Base-by-base conservation (phyloP, 2,888 invertebrate species). In the Dryococelus australis region DNA sequence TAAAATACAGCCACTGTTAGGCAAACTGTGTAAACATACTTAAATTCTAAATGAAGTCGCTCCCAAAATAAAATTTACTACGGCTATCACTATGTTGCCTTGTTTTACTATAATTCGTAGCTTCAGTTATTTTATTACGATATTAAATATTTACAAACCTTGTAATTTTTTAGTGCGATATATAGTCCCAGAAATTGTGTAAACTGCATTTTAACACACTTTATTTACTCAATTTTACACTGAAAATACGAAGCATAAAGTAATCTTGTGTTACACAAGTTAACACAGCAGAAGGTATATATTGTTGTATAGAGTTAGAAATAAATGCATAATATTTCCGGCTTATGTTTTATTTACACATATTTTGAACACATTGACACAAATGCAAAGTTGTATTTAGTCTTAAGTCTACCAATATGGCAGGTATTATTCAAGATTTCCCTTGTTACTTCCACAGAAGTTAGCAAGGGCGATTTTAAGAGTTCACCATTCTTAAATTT, bases 341-440 rank as follows among this genome's bases (percentile, higher is more conserved):
- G 65, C 65, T 65, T 65, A 12, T 65, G n/a, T 65, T 65, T 65
- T 65, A 65, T 65, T 65, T 65, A n/a, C n/a, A 65, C 65, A 65
- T 20, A 65, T n/a, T 65, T 65, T 65, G 65, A 65, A 65, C 65
- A 65, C 65, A 65, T 65, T 65, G 65, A 65, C 65, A 65, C 65
- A 65, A 20, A 65, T 65, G n/a, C 65, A 65, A 65, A 65, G 13
- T 65, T 65, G 20, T 65, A 65, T 65, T 65, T 65, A 65, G 65
- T 65, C 65, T 65, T 65, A 65, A 65, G 8, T 65, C 65, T 65
- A 65, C 65, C 65, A 65, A 65, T 65, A 65, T 65, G 65, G 65
- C 65, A 65, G 65, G 65, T 65, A 65, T 65, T 20, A 65, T n/a
- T 65, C 20, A 65, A 65, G n/a, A 3, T 65, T 65, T 65, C n/a